Evolutionary conservation across 2,888 invertebrate species (phyloP), one percentile per base, ranked within the genome.

Genomic region (Ceraclea dissimilis): DNA sequence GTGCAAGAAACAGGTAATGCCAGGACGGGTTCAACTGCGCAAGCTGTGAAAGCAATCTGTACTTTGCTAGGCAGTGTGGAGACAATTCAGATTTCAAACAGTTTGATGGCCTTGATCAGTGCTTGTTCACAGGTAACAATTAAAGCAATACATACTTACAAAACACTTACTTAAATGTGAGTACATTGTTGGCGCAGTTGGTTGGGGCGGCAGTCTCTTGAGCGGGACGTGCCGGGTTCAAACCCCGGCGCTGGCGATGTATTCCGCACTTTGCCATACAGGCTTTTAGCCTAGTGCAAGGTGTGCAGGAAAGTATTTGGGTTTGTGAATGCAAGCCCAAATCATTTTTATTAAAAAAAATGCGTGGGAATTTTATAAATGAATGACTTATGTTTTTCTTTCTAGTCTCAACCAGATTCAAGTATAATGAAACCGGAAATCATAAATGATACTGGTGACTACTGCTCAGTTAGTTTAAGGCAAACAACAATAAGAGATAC

Each of bases 31-130:
- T 75, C 88, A 2, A 88, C 94, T 48, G 82, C 88, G 47, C 95
- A 97, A 70, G 89, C 93, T 0, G 90, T 95, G 1, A 96, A 96
- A 73, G 93, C 93, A 0, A 86, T 97, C 34, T 93, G 94, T 67
- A 88, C 93, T 22, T 74, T 93, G 17, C 84, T 96, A 64, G 93
- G 92, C 17, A 88, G 87, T 53, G 84, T 96, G 1, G 94, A 96
- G 72, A 95, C 94, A 0, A 73, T 88, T 43, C 93, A 95, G 66
- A 83, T 96, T 18, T 86, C 88, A 6, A 84, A 88, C 63, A 85
- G 90, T 19, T 74, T 95, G 17, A 82, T 84, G 52, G 78, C 79
- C 60, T 83, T 82, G 62, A 76, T 80, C 1, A 78, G 78, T 58
- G 80, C 82, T 2, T 84, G 84, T 63, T 76, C 76, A 39, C 77